A percentile compares a stretch with the other conserved stretches of the same genome.
Evolutionary conservation across 1,140 invertebrate species (phyloP).

Genomic region (Cydia amplana): DNA sequence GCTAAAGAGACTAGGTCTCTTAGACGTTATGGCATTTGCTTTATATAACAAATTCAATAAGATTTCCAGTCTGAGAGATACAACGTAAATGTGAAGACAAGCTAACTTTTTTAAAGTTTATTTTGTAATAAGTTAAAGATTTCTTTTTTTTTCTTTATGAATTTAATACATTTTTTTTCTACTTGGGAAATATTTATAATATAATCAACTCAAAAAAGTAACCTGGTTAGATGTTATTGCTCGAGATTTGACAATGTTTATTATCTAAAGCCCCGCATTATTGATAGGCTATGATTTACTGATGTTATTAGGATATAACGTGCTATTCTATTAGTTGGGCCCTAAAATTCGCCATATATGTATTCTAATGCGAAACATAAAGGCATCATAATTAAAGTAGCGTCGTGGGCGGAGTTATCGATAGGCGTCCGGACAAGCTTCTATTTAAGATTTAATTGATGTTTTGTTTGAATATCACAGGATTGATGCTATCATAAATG

Average conservation of each 20-base stretch:
- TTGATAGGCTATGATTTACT: neutral
- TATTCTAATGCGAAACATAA: conserved; percentile 58
- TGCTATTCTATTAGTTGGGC: neutral
- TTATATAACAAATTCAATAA: conserved; percentile 3
- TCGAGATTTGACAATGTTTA: neutral
- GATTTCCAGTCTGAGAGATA: neutral
- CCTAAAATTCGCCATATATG: conserved; percentile 49
- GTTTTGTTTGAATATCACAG: conserved; percentile 38
- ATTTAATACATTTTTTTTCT: too few relatives aligned
- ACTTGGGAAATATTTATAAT: too few relatives aligned
- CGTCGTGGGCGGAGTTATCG: conserved; percentile 54
- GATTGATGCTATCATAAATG: conserved; percentile 22
- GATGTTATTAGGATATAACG: neutral
- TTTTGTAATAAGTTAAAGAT: neutral
- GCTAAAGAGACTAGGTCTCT: conserved; percentile 9
- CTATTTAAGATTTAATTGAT: conserved; percentile 59
- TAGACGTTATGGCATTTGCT: conserved; percentile 8
- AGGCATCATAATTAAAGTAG: conserved; percentile 60
- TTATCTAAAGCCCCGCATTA: neutral
- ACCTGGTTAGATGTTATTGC: neutral
- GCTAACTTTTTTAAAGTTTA: neutral
- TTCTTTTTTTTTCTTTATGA: neutral
- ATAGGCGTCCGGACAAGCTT: conserved; percentile 59
- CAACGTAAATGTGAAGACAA: neutral
- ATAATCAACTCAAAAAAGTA: too few relatives aligned